Base-by-base conservation (phyloP, 2,888 invertebrate species). In the Seira ritae region DNA sequence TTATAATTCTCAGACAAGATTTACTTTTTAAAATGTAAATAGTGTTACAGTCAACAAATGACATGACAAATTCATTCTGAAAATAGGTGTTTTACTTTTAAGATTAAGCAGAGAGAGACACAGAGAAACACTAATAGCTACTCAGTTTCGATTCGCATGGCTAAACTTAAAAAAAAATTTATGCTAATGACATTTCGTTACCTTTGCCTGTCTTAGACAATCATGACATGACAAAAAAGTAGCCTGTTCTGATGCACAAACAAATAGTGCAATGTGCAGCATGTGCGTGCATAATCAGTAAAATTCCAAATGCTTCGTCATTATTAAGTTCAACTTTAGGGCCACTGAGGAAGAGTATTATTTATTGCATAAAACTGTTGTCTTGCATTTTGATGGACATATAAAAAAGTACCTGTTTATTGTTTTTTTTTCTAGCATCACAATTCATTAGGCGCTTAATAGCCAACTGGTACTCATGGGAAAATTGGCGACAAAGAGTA, bases 401-500 rank as follows among this genome's bases (percentile, higher is more conserved):
- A 42, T 8, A 42, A n/a, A 42, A 42, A 8, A 42, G 42, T n/a
- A n/a, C n/a, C n/a, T n/a, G n/a, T n/a, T n/a, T n/a, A n/a, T n/a
- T n/a, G n/a, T n/a, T n/a, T 42, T 42, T 42, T 12, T 42, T 42
- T 42, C 42, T 42, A 42, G 42, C 6, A 42, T 12, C 42, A 42
- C 12, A n/a, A 42, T 12, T 12, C 42, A 42, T 42, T 42, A 42
- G 42, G 42, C 42, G 12, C 12, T 42, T 12, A 42, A 42, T 42
- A 65, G 20, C 62, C 19, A 46, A 71, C 46, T 55, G 12, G 17
- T 46, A 31, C 20, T 71, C 37, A 71, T 78, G 78, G 71, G 78
- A 78, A 78, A 75, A 78, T 24, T 42, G 70, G 71, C 62, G 71
- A 71, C 78, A 78, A 78, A 78, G 71, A 70, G 71, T 78, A 60